Evolutionary conservation across 53 echinoderm and acorn worm species (phyloP).

Genomic region (Astropecten irregularis): DNA sequence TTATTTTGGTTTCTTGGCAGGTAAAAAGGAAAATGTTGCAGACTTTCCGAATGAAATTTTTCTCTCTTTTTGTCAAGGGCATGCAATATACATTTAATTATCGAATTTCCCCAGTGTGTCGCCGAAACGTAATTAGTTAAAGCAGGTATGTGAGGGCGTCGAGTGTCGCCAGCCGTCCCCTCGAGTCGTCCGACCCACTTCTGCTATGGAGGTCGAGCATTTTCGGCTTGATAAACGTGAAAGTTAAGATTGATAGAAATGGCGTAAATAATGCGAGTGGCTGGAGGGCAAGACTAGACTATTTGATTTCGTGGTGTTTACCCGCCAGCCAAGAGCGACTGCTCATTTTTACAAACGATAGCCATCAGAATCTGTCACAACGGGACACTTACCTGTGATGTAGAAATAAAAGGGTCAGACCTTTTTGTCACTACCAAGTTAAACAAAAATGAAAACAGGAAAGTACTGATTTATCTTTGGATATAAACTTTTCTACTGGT

Average conservation of each 20-base stretch:
- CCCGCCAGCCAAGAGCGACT: not conserved
- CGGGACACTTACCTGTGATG: not conserved
- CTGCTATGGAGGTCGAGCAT: not conserved
- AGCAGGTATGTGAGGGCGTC: too few relatives aligned
- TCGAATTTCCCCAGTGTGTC: too few relatives aligned
- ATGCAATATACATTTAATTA: too few relatives aligned
- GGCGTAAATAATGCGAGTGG: not conserved
- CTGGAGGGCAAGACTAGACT: not conserved
- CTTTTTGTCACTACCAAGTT: not conserved
- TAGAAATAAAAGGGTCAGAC: not conserved
- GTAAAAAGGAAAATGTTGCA: too few relatives aligned
- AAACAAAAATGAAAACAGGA: slow-evolving; percentile 8
- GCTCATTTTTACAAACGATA: not conserved
- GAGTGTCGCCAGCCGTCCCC: too few relatives aligned
- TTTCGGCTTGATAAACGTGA: too few relatives aligned
- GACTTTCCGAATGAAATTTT: too few relatives aligned
- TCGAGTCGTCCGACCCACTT: not conserved
- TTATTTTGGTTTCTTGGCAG: too few relatives aligned
- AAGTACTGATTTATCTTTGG: slow-evolving; percentile 32
- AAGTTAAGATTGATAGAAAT: not conserved
- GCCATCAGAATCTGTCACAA: slow-evolving; percentile 7
- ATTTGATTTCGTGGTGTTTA: not conserved
- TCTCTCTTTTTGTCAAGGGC: too few relatives aligned
- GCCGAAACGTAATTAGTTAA: too few relatives aligned
- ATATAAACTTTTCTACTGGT: not conserved